These are phyloP conservation scores for Halocynthia roretzi DNA, from an alignment of 23 tunicate genomes.

Conservation along the genomic window DNA sequence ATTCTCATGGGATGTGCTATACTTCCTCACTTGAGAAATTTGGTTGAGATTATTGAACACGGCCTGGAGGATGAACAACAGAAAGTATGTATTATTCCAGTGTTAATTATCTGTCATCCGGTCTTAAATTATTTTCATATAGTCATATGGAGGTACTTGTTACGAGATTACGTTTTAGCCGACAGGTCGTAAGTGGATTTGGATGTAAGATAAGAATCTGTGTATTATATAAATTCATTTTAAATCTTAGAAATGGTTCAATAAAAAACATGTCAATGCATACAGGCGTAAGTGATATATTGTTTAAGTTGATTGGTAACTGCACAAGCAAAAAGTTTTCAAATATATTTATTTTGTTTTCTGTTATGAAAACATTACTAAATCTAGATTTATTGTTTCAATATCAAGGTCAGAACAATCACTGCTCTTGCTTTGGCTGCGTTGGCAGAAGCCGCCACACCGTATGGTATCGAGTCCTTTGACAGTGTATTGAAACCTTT, in stretches of 20 bases:
- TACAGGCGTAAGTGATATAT: no score
- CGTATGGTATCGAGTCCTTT: constrained; percentile 96
- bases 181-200: no score
- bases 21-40: constrained; percentile 90
- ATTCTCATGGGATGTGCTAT: constrained; percentile 99
- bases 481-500: constrained; percentile 96
- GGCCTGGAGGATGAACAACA: constrained; percentile 99
- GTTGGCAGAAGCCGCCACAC: constrained; percentile 97
- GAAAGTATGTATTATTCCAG: constrained; percentile 33
- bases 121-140: no score
- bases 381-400: background rate
- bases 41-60: constrained; percentile 96
- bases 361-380: background rate
- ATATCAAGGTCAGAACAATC: constrained; percentile 75
- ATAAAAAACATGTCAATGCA: no score
- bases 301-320: no score
- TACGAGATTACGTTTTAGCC: no score
- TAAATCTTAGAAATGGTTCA: no score
- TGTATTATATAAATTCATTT: no score
- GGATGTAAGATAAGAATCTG: no score
- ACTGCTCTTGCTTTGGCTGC: constrained; percentile 99
- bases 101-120: no score
- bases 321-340: no score
- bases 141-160: no score
- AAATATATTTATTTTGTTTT: background rate